These are phyloP conservation scores for Drosophila tripunctata DNA, from an alignment of 2,888 invertebrate species.

Conservation along the genomic window DNA sequence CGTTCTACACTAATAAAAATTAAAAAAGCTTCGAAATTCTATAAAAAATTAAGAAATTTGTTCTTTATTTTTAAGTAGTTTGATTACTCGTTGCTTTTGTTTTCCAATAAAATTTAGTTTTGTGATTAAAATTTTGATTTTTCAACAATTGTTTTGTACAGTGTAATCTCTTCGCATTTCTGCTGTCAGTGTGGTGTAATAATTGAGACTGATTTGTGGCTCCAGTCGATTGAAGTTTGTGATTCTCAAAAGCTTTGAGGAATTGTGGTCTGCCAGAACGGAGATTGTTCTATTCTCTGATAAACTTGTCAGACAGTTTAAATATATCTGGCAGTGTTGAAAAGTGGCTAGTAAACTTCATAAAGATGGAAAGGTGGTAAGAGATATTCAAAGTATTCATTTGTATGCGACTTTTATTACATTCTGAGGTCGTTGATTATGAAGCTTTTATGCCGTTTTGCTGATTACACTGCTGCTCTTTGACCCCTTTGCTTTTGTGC, in stretches of 20 bases:
- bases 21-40: too few species aligned
- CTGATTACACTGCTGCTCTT: slow-evolving; percentile 41
- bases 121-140: background rate
- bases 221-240: slow-evolving; percentile 44
- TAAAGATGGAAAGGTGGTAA: background rate
- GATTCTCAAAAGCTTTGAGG: slow-evolving; percentile 15
- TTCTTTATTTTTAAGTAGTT: too few species aligned
- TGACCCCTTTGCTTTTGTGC: slow-evolving; percentile 38
- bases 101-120: too few species aligned
- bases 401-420: slow-evolving; percentile 8
- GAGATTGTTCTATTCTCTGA: slow-evolving; percentile 3
- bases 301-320: slow-evolving; percentile 14
- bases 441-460: slow-evolving; percentile 23
- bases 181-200: slow-evolving; percentile 43
- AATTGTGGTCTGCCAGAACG: slow-evolving; percentile 19
- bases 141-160: background rate
- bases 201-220: slow-evolving; percentile 71
- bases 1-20: background rate
- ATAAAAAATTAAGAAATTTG: too few species aligned
- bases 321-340: background rate
- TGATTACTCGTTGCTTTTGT: background rate
- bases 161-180: background rate
- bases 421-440: slow-evolving; percentile 33
- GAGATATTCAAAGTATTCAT: background rate
- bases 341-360: background rate